Base-by-base conservation (phyloP, 1,140 invertebrate genomes). In the Laodelphax striatellus region DNA sequence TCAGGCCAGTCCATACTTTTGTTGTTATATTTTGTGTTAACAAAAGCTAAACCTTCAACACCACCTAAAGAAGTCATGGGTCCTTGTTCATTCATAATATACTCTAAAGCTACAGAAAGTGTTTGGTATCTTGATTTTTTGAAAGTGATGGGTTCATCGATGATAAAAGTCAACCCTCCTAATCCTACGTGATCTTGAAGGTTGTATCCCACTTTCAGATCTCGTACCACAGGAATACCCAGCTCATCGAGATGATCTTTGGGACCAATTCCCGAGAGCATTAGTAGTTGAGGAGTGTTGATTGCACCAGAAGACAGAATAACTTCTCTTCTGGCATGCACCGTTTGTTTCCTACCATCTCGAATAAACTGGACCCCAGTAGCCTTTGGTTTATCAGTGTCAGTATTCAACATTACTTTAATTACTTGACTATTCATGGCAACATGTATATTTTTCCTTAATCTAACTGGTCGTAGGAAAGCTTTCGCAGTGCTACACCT, bases 401-500 rank as follows among this genome's bases (percentile, higher is more conserved):
- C 85, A 85, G 1, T 66, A 62, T 89, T 81, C 34, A 90, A 84
- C 3, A 85, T 66, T 16, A 93, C 73, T 63, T 83, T 83, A 0
- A 82, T 83, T 0, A 80, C 90, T 58, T 92, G 85, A 0, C 91
- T 80, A 34, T 86, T 80, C 64, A 92, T 82, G 6, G 91, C 80
- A 3, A 94, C 81, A 67, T 92, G 87, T 0, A 97, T 74, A 69
- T 97, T 97, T 14, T 74, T 71, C 17, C 92, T 77, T 38, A 85
- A 79, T 13, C 87, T 76, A 0, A 91, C 82, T 0, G 92, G 91
- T 55, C 88, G 75, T 0, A 96, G 74, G 69, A 94, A 96, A 0
- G 89, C 92, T 70, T 91, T 91, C 0, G 91, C 83, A 0, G 92
- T 92, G 53, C 88, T 92, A 73, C 93, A 96, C 41, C 94, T 77